Evolutionary conservation across 2,113 vertebrate genomes (phyloP).

Genomic region (Corythornis cristatus): DNA sequence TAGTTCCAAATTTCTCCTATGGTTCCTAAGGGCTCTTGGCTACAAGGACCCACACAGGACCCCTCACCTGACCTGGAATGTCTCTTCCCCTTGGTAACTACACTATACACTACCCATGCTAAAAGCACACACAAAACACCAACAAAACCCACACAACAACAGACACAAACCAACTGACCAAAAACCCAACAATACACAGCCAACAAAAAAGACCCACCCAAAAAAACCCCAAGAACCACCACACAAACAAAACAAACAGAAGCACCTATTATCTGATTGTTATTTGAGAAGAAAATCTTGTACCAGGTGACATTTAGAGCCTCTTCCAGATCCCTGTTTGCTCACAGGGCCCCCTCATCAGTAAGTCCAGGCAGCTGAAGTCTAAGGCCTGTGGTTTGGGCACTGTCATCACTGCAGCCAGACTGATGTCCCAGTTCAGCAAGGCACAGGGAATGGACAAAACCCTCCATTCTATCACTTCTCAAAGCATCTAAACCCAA

Average conservation of each 20-base stretch:
- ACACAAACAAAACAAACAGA: not conserved
- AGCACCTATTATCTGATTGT: not conserved
- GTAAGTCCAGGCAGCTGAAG: not conserved
- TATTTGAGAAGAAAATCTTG: not conserved
- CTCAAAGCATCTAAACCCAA: not conserved
- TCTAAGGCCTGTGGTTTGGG: not conserved
- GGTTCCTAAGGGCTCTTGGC: not conserved
- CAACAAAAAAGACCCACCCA: no score
- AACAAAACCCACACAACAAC: no score
- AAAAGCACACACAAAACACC: not conserved
- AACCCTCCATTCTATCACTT: not conserved
- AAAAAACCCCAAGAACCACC: not conserved
- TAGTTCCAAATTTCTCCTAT: not conserved
- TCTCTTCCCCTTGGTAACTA: not conserved
- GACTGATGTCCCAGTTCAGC: not conserved
- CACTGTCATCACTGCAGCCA: not conserved
- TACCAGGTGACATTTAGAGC: not conserved
- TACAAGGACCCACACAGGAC: not conserved
- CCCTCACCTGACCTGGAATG: not conserved
- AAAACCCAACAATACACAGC: no score
- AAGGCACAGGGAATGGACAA: not conserved
- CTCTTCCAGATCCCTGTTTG: not conserved
- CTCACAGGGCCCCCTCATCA: not conserved
- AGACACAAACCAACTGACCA: no score
- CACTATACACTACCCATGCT: not conserved